Percentiles rank a stretch among this genome's conserved stretches.
phyloP scores from a whole-genome alignment of 64 coral and sea anemone species.

The Stichodactyla helianthus region DNA sequence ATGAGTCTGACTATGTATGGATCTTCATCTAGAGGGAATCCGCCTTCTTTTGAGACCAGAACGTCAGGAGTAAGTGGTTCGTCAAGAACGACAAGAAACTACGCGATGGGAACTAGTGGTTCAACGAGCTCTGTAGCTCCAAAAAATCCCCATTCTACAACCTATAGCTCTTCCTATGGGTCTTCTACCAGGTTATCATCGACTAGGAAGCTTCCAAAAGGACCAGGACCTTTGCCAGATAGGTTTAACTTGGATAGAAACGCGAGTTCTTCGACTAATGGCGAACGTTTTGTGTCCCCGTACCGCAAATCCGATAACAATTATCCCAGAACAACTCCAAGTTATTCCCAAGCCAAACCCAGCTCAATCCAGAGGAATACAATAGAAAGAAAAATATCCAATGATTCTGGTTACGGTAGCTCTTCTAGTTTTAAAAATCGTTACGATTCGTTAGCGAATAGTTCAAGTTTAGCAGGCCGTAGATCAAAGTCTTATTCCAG shows the following conservation, averaged over 20 bases:
- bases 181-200: no score
- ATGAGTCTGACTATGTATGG: conserved; percentile 26
- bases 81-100: conserved; percentile 17
- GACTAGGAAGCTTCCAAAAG: conserved; percentile 20
- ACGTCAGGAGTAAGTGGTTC: background rate
- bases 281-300: background rate
- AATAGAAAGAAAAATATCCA: conserved; percentile 8
- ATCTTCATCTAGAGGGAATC: conserved; percentile 1
- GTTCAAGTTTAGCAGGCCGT: background rate
- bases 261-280: background rate
- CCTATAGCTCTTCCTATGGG: conserved; percentile 9
- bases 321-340: background rate
- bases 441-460: background rate
- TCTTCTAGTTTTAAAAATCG: conserved; percentile 14
- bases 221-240: conserved; percentile 44
- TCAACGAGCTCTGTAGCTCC: background rate
- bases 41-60: background rate
- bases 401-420: conserved; percentile 32
- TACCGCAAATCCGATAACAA: background rate
- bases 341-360: no score
- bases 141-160: background rate
- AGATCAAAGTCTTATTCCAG: conserved; percentile 20
- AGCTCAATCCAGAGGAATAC: background rate
- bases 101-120: background rate
- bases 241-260: background rate